phyloP scores from a whole-genome alignment of 2,113 vertebrate species.

The Sula dactylatra region DNA sequence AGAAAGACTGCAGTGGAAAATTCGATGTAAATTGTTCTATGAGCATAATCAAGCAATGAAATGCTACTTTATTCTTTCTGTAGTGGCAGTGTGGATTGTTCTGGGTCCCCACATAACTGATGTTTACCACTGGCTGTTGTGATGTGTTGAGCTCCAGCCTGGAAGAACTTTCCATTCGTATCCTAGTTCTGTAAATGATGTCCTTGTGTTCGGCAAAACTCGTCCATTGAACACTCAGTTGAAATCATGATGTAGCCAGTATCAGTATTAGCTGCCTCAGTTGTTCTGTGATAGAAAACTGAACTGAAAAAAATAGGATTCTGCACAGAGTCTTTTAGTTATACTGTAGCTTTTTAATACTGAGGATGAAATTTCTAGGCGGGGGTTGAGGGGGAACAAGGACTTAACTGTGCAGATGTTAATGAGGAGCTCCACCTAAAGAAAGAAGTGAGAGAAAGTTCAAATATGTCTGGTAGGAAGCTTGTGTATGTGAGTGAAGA shows the following conservation, averaged over 20 bases:
- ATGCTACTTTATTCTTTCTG: background rate
- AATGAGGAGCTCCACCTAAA: background rate
- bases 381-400: background rate
- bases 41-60: background rate
- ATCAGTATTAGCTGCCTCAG: background rate
- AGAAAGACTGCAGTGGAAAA: background rate
- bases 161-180: background rate
- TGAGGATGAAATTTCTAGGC: background rate
- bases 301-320: background rate
- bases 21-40: background rate
- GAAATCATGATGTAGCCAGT: background rate
- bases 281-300: background rate
- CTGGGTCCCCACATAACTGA: background rate
- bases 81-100: background rate
- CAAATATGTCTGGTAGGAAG: background rate
- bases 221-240: accelerated
- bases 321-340: background rate
- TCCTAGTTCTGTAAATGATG: background rate
- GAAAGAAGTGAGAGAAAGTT: background rate
- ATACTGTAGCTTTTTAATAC: background rate
- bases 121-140: background rate
- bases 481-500: background rate
- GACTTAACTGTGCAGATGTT: background rate
- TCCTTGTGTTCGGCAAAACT: background rate
- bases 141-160: background rate